Conservation (phyloP, 2,888 invertebrate genomes). For the Hylaea fasciaria region DNA sequence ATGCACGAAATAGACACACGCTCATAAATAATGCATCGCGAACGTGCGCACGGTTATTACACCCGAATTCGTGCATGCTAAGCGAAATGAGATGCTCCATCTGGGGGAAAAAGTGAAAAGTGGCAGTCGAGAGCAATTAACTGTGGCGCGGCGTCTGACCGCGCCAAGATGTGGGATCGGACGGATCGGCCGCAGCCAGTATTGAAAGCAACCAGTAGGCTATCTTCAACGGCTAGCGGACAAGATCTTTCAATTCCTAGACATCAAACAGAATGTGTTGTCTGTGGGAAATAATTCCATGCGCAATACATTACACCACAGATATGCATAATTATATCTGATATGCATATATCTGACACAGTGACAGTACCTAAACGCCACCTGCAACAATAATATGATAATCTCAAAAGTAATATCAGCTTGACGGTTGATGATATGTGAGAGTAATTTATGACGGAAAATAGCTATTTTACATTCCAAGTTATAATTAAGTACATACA, state of each 20-base stretch:
- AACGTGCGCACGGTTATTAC: conserved; percentile 70
- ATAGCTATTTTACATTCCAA: no score
- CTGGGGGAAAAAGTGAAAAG: conserved; percentile 60
- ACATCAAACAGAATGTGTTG: not conserved
- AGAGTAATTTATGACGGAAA: no score
- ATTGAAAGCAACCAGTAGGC: not conserved
- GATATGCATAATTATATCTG: no score
- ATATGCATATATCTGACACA: no score
- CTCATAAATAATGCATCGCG: conserved; percentile 69
- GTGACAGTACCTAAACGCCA: no score
- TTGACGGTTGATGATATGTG: no score
- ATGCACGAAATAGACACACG: conserved; percentile 30
- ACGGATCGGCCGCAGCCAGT: conserved; percentile 1
- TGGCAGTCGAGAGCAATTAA: conserved; percentile 30
- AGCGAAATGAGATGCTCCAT: conserved; percentile 51
- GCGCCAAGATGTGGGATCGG: conserved; percentile 6
- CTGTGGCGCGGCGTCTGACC: conserved; percentile 23
- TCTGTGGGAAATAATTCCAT: no score
- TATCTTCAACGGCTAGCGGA: not conserved
- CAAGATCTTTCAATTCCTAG: not conserved
- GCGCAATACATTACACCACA: no score
- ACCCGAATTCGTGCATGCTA: conserved; percentile 72
- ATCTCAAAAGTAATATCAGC: no score
- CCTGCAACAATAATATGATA: no score
- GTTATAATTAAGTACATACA: no score